Conservation (phyloP, 2,113 vertebrate genomes). For the Nymphicus hollandicus region DNA sequence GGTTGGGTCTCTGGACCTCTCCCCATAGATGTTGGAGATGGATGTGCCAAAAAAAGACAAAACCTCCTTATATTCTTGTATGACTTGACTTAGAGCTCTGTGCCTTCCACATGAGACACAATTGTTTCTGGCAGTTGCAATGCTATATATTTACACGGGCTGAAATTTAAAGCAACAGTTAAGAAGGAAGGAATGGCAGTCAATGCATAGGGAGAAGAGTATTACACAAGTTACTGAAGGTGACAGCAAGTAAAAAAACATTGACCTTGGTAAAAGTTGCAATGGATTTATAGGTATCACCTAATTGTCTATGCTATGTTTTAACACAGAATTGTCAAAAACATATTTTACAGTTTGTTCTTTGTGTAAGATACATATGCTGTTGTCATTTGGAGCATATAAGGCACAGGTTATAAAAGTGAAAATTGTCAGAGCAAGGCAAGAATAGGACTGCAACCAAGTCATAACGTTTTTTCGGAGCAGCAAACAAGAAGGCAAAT, state of each 20-base stretch:
- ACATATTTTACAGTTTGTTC: neutral
- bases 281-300: neutral
- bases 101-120: neutral
- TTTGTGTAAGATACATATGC: neutral
- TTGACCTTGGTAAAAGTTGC: neutral
- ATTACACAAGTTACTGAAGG: neutral
- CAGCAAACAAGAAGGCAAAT: neutral
- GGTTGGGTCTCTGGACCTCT: neutral
- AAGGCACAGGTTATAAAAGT: neutral
- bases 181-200: neutral
- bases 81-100: neutral
- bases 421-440: neutral
- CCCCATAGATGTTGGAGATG: neutral
- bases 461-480: neutral
- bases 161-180: neutral
- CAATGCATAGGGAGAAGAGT: neutral
- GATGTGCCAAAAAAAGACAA: neutral
- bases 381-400: neutral
- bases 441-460: neutral
- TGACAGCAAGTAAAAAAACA: neutral
- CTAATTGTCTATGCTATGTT: neutral
- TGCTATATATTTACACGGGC: neutral
- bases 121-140: neutral
- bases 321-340: neutral
- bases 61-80: neutral